Conservation (phyloP, 2,113 vertebrate species). For the Colossoma macropomum region DNA sequence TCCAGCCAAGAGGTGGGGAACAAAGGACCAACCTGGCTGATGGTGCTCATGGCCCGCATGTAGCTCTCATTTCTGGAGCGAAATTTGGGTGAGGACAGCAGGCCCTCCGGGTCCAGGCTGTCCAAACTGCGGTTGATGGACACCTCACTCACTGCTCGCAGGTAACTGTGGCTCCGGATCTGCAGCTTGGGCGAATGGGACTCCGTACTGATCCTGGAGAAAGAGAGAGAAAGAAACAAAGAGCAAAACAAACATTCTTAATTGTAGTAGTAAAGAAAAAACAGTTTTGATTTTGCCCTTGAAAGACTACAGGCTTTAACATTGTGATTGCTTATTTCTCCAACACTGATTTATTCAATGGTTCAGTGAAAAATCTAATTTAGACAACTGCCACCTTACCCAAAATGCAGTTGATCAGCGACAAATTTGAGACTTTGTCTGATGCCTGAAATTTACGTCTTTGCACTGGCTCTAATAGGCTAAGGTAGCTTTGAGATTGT, state of each 20-base stretch:
- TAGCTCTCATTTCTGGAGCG: constrained; percentile 98
- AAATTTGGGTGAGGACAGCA: constrained; percentile 96
- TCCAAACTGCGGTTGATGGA: constrained; percentile 98
- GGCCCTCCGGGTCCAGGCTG: constrained; percentile 91
- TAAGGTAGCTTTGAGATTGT: too few relatives aligned
- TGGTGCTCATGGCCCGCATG: constrained; percentile 99
- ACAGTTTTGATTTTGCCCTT: not conserved
- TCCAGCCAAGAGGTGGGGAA: constrained; percentile 17
- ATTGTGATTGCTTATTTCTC: too few relatives aligned
- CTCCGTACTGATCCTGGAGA: constrained; percentile 91
- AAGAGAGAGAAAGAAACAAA: constrained; percentile 20
- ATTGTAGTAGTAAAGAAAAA: not conserved
- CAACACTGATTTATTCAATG: too few relatives aligned
- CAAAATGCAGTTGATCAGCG: too few relatives aligned
- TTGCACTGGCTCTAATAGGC: too few relatives aligned
- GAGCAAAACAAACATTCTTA: not conserved
- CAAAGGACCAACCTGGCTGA: constrained; percentile 89
- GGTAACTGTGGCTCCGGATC: constrained; percentile 98
- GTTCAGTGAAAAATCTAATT: too few relatives aligned
- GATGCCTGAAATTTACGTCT: too few relatives aligned
- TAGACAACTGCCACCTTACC: too few relatives aligned
- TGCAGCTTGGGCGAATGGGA: constrained; percentile 94
- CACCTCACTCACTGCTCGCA: constrained; percentile 97
- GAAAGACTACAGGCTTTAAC: not conserved
- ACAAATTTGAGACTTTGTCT: too few relatives aligned